Evolutionary conservation across 37 sponge, comb jelly and placozoan species (phyloP).

Genomic region (Mnemiopsis leidyi): DNA sequence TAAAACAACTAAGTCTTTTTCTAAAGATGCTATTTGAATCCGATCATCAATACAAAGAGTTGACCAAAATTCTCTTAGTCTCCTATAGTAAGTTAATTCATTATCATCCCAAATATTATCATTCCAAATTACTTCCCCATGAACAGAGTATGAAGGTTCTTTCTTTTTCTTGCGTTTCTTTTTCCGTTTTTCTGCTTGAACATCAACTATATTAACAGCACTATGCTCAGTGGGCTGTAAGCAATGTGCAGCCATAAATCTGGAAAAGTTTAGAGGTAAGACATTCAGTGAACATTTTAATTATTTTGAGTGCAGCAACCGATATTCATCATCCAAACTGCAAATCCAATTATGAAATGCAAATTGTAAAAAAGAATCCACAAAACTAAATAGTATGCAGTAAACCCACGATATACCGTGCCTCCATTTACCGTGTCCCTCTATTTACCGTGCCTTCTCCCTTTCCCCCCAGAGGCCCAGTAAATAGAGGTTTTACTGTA

Average conservation of each 20-base stretch:
- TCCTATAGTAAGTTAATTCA: constrained; percentile 14
- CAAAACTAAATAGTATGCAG: too few species aligned
- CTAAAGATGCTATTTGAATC: constrained; percentile 21
- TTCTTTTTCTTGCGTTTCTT: constrained; percentile 55
- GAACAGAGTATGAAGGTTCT: constrained; percentile 45
- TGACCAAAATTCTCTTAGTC: constrained; percentile 28
- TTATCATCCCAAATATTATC: constrained; percentile 61
- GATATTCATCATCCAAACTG: too few species aligned
- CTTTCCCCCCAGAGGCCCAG: too few species aligned
- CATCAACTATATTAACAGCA: constrained; percentile 54
- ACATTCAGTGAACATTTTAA: too few species aligned
- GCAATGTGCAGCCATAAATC: constrained; percentile 46
- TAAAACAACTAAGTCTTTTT: constrained; percentile 25
- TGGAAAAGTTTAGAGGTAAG: neutral
- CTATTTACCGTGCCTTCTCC: too few species aligned
- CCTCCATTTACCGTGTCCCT: too few species aligned
- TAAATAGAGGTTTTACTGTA: too few species aligned
- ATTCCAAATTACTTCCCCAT: constrained; percentile 60
- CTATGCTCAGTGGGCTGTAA: constrained; percentile 29
- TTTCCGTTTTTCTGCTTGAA: constrained; percentile 43
- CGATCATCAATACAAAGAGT: constrained; percentile 39
- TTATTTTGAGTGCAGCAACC: too few species aligned
- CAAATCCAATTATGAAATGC: too few species aligned
- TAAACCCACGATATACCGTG: too few species aligned
- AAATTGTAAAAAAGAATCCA: too few species aligned